Evolutionary conservation across 1,140 invertebrate genomes (phyloP), one percentile per base, ranked within the genome.

Genomic region (Ceratina japonica): DNA sequence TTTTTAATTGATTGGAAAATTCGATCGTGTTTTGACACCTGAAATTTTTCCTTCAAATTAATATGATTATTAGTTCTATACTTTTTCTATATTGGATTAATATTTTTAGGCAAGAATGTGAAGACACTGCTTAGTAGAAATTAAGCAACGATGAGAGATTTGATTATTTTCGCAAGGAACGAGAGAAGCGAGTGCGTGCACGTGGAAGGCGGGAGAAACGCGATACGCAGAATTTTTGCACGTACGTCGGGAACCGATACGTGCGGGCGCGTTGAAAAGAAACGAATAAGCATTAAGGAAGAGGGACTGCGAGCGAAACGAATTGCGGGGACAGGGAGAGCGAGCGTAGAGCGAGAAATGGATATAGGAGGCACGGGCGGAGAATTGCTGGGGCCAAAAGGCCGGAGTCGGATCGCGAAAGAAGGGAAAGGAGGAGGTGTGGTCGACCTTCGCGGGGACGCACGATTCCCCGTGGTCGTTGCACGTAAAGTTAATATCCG

Each of bases 401-500:
- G 56, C 31, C 22, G 63, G 12, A 66, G 68, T 80, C 71, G 82
- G 82, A 83, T 80, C 78, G 70, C 59, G 83, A 85, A 82, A 79
- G 68, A 79, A 73, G 76, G 79, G 69, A 77, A 69, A 75, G 62
- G 79, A 79, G 79, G 79, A 80, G 82, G 85, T 84, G 86, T 86
- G 86, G 87, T 85, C 88, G 88, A 89, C 88, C 87, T 89, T 89
- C 87, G 86, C 87, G 87, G 86, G 88, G 87, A 89, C 86, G 87
- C 72, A 59, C 65, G 37, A 59, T 64, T 71, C 27, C 12, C 65
- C 24, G 20, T 68, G 44, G 44, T 37, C 58, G 49, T 70, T n/a
- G 18, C 64, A 31, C 65, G 73, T 31, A 5, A 66, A 79, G 56
- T 79, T 66, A 59, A 73, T 24, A 69, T 27, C 59, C 76, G 69